These are phyloP conservation scores for Trachelipus rathkii DNA, from an alignment of 1,140 invertebrate species.

Conservation along the genomic window DNA sequence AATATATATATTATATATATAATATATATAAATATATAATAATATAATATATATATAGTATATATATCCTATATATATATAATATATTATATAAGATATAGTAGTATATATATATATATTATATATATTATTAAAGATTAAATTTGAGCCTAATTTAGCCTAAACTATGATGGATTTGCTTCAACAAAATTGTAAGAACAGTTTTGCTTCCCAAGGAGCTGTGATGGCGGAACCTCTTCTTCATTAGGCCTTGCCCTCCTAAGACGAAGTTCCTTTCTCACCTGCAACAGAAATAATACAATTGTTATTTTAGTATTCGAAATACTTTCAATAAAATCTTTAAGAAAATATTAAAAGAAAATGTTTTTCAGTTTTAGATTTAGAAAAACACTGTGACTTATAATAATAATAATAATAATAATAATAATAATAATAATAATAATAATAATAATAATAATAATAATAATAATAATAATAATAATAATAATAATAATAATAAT, in stretches of 20 bases:
- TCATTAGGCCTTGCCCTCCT: background rate
- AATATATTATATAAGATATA: background rate
- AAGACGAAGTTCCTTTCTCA: background rate
- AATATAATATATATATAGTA: background rate
- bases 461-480: too few species aligned
- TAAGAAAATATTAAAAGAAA: too few species aligned
- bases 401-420: too few species aligned
- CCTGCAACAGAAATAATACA: background rate
- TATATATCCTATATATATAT: background rate
- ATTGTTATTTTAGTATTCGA: too few species aligned
- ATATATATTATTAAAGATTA: background rate
- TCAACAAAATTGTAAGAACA: slow-evolving; percentile 5
- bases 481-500: too few species aligned
- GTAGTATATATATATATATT: background rate
- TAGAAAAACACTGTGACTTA: too few species aligned
- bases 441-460: too few species aligned
- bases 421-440: too few species aligned
- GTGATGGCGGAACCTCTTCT: background rate
- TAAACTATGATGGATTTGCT: background rate
- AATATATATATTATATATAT: background rate
- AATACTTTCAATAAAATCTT: too few species aligned
- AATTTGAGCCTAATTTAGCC: background rate
- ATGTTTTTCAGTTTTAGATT: too few species aligned
- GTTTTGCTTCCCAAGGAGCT: background rate
- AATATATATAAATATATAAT: background rate